Base-by-base conservation (phyloP, 2,888 invertebrate species). In the Lissocephala sabroskyi region DNA sequence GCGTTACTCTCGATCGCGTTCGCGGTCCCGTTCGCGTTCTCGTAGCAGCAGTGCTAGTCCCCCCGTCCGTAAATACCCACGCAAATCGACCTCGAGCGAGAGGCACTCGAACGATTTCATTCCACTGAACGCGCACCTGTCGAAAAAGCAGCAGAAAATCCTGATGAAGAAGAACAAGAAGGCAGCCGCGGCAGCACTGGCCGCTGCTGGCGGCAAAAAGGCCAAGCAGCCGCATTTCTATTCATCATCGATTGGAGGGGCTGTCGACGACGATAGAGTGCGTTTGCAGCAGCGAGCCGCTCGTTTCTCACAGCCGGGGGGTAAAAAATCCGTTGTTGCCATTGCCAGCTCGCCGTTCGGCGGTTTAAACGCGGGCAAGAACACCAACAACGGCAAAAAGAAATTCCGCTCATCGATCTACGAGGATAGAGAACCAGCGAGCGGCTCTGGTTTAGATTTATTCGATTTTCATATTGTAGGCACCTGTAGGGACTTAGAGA, bases 401-500 rank as follows among this genome's bases (percentile, higher is more conserved):
- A 58, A 55, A 56, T 41, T 71, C 37, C 18, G 19, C 3, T 10
- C 30, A 30, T 7, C 30, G 10, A 82, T 88, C 57, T 89, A 90
- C 61, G 91, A 90, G 67, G 80, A 74, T 49, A 40, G 49, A 14
- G 63, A 57, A 42, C 84, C 85, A 52, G 87, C 89, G 59, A 85
- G 93, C 76, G 88, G 89, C 56, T 88, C 89, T 55, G 86, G 93
- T 76, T 90, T 94, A 86, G 95, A 96, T 86, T 90, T 95, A 86
- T 89, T 91, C 68, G 91, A 92, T 82, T 90, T 93, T 85, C 95
- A 96, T 84, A 94, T 99, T 80, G 92, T 97, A 65, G 99, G 98
- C 59, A 96, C 96, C 14, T 97, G 96, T 86, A 89, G 89, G 83
- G 95, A 97, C 82, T 86, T 99, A 79, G 98, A 99, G 85, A 99